Evolutionary conservation across 1,140 invertebrate genomes (phyloP).

Genomic region (Ceratina calcarata): DNA sequence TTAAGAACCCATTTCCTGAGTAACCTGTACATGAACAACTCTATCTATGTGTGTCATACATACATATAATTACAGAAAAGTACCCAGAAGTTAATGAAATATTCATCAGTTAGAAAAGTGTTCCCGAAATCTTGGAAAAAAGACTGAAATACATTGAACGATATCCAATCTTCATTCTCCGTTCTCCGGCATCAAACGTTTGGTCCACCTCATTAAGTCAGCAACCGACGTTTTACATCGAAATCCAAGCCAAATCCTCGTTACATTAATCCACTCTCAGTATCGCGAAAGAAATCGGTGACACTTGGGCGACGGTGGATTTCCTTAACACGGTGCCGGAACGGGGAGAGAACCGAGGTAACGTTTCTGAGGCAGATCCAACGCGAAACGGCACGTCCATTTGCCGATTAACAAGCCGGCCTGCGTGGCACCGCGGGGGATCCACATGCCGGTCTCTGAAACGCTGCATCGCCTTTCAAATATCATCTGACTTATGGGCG

Average conservation of each 20-base stretch:
- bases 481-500: constrained; percentile 65
- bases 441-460: constrained; percentile 65
- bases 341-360: not conserved
- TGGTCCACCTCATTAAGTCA: not conserved
- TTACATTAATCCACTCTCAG: not conserved
- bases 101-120: too few species aligned
- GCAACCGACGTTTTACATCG: not conserved
- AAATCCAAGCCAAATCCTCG: not conserved
- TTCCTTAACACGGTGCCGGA: not conserved
- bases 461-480: constrained; percentile 65
- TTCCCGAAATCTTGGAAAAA: too few species aligned
- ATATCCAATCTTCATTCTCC: too few species aligned
- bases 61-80: not conserved
- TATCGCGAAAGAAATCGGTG: constrained; percentile 25
- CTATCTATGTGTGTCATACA: constrained; percentile 14
- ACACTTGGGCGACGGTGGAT: not conserved
- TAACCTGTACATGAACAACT: not conserved
- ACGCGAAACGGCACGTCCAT: constrained; percentile 48
- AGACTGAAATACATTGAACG: too few species aligned
- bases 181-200: not conserved
- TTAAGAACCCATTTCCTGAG: constrained; percentile 22
- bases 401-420: constrained; percentile 68
- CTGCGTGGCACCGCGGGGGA: constrained; percentile 67
- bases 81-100: too few species aligned
- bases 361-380: constrained; percentile 16